Evolutionary conservation across 2,888 invertebrate species (phyloP), one percentile per base, ranked within the genome.

Genomic region (Julus scanicus): DNA sequence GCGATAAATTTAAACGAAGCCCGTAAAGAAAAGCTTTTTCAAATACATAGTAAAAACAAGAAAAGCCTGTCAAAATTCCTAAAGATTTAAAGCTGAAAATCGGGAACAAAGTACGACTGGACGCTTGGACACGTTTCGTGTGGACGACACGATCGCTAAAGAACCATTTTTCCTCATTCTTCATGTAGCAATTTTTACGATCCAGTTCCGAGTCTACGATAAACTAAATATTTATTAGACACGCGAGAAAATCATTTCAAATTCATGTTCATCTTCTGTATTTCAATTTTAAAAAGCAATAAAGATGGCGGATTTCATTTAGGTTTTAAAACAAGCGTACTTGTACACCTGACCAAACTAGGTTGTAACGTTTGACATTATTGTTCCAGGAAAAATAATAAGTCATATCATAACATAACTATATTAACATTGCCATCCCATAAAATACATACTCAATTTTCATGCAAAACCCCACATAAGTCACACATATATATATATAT

Each of bases 111-210:
- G 20, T 20, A 71, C 29, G 71, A 71, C 29, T 53, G 63, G 63
- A 63, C 63, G n/a, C 63, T 63, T 11, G n/a, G 63, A 71, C 71
- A 71, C 71, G 71, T 20, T 29, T 29, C 8, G 71, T n/a, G 71
- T 71, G 71, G 71, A 71, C 71, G 29, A 71, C 71, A 71, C 71
- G 71, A 71, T 29, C 20, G 71, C 71, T 71, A 71, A 71, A 20
- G 17, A 71, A 17, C 5, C 71, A 71, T 71, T 71, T 71, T 71
- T 71, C 71, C n/a, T 0, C 20, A 29, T 71, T 71, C 20, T 71
- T 8, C 29, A 20, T 29, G 5, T 71, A 44, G 44, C 44, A 44
- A 44, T 71, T 71, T 29, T 71, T n/a, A 71, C 20, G 1, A 9
- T 71, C 29, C 71, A 11, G 17, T 71, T 63, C 29, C 20, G 20